These are phyloP conservation scores for Meles meles DNA, from an alignment of 2,113 vertebrate genomes.

Conservation along the genomic window DNA sequence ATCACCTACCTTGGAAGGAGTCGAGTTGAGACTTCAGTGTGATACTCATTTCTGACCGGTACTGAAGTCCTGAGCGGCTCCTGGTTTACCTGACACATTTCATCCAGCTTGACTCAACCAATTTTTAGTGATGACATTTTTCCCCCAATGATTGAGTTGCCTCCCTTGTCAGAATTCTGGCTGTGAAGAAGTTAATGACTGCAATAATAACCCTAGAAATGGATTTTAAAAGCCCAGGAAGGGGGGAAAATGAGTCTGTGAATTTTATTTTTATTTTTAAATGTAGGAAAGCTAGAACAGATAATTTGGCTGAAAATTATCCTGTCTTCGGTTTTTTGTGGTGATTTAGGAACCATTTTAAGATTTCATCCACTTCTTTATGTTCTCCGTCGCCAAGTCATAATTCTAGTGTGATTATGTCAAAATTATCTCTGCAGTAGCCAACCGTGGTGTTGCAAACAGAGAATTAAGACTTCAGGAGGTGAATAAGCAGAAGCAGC, in stretches of 20 bases:
- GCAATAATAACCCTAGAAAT: background rate
- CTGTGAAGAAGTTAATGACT: conserved; percentile 37
- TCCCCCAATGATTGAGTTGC: background rate
- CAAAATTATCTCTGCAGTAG: conserved; percentile 40
- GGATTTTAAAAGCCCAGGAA: background rate
- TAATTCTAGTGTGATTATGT: conserved; percentile 31
- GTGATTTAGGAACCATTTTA: background rate
- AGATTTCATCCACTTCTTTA: background rate
- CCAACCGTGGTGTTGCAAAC: background rate
- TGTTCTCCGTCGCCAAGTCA: background rate
- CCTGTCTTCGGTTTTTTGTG: background rate
- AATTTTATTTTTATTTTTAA: conserved; percentile 54
- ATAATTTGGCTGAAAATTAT: conserved; percentile 10
- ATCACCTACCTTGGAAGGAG: background rate
- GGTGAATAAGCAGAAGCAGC: conserved; percentile 29
- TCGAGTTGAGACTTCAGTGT: background rate
- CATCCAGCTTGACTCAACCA: background rate
- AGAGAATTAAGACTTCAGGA: conserved; percentile 52
- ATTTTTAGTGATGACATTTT: background rate
- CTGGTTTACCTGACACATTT: background rate
- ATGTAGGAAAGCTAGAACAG: background rate
- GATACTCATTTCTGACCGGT: background rate
- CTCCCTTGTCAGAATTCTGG: background rate
- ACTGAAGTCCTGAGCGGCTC: background rate
- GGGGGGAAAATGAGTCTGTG: background rate